Conservation (phyloP, 2,888 invertebrate genomes). For the Heliothis peltigera region DNA sequence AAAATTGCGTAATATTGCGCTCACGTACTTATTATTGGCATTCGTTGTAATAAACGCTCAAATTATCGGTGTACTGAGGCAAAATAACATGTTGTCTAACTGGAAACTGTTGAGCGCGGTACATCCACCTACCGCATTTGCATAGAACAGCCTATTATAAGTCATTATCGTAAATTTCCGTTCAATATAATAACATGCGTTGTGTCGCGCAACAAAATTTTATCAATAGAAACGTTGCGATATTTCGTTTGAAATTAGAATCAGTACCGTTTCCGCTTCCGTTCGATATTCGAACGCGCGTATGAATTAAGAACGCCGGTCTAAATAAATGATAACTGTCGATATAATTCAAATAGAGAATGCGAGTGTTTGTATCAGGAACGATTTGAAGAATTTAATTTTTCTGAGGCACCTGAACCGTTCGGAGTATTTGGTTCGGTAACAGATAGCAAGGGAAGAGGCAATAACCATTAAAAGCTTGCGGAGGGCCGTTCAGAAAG, state of each 20-base stretch:
- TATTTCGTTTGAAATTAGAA: conserved; percentile 89
- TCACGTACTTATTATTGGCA: conserved; percentile 66
- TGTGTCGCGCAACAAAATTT: conserved; percentile 82
- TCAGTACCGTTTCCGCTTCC: conserved; percentile 89
- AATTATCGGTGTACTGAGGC: conserved; percentile 55
- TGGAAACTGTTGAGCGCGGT: conserved; percentile 44
- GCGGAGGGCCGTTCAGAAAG: conserved; percentile 85
- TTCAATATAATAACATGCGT: conserved; percentile 84
- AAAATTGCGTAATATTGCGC: conserved; percentile 74
- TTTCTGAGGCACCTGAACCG: conserved; percentile 69
- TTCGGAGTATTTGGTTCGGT: conserved; percentile 64
- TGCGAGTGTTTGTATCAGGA: conserved; percentile 36
- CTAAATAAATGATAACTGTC: conserved; percentile 80
- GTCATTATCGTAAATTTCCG: conserved; percentile 87
- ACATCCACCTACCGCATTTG: conserved; percentile 67
- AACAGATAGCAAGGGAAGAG: conserved; percentile 76
- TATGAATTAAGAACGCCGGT: conserved; percentile 85
- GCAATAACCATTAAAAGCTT: conserved; percentile 89
- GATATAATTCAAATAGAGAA: conserved; percentile 62
- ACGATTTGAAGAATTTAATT: conserved; percentile 46
- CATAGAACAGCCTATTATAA: conserved; percentile 79
- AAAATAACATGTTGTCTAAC: conserved; percentile 55
- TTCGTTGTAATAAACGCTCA: conserved; percentile 63
- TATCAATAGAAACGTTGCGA: conserved; percentile 88
- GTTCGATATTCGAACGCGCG: conserved; percentile 86